Percentiles rank a stretch among this genome's conserved stretches.
Conservation (phyloP, 1,140 invertebrate genomes). For the Solenopsis invicta region DNA sequence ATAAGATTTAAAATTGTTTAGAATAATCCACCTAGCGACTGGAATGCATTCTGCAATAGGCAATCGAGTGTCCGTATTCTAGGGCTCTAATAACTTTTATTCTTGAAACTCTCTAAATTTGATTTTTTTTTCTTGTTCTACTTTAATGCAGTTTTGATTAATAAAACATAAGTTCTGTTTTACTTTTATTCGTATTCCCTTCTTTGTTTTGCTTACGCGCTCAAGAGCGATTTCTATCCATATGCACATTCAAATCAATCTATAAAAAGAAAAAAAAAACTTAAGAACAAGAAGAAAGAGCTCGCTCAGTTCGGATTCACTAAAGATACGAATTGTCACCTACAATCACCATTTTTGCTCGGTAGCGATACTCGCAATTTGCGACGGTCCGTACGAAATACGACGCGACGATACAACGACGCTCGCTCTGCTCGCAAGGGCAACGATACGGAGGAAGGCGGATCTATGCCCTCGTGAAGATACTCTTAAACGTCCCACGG, state of each 20-base stretch:
- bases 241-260: neutral
- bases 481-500: constrained; percentile 68
- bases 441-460: constrained; percentile 57
- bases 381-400: constrained; percentile 39
- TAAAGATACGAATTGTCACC: neutral
- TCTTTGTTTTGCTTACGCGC: neutral
- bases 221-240: neutral
- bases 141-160: neutral
- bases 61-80: neutral
- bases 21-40: neutral
- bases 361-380: constrained; percentile 21
- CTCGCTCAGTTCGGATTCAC: neutral
- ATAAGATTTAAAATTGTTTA: too few relatives aligned
- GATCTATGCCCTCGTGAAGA: constrained; percentile 59
- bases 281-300: neutral
- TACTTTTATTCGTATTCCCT: neutral
- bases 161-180: neutral
- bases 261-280: neutral
- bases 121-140: neutral
- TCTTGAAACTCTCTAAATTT: neutral
- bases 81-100: neutral
- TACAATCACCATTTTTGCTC: constrained; percentile 23
- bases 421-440: constrained; percentile 41
- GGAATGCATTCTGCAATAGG: neutral
- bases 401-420: neutral